These are phyloP conservation scores for Drosophila virilis DNA, from an alignment of 1,140 invertebrate species.

Conservation along the genomic window DNA sequence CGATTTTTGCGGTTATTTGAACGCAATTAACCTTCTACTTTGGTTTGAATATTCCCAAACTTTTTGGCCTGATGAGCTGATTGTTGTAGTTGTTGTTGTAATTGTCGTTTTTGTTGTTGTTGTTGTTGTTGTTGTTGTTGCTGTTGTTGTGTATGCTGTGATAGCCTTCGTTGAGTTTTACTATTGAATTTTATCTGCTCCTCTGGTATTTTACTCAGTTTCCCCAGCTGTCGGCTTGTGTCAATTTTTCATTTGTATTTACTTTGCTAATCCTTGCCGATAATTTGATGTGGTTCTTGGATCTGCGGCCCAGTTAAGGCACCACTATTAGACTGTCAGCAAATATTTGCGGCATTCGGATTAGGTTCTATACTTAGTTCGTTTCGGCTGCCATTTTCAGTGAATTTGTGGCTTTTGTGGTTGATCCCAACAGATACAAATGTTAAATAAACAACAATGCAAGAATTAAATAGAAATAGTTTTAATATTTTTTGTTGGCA, in stretches of 20 bases:
- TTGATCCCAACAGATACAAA: not conserved
- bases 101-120: slow-evolving; percentile 9
- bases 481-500: slow-evolving; percentile 20
- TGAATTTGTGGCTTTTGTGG: slow-evolving; percentile 27
- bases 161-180: slow-evolving; percentile 31
- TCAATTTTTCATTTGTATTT: slow-evolving; percentile 56
- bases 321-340: slow-evolving; percentile 5
- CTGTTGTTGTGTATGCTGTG: slow-evolving; percentile 23
- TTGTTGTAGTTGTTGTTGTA: slow-evolving; percentile 21
- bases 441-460: not conserved
- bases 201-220: slow-evolving; percentile 8
- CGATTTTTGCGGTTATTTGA: slow-evolving; percentile 62
- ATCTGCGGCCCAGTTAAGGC: slow-evolving; percentile 1
- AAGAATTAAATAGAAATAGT: slow-evolving; percentile 19
- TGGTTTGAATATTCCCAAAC: slow-evolving; percentile 33
- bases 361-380: slow-evolving; percentile 19
- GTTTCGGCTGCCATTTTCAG: slow-evolving; percentile 4
- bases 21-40: slow-evolving; percentile 51
- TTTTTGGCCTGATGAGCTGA: slow-evolving; percentile 43
- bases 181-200: slow-evolving; percentile 14
- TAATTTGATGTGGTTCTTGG: slow-evolving; percentile 50
- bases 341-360: slow-evolving; percentile 39
- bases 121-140: no score
- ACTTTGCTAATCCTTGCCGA: slow-evolving; percentile 54
- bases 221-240: slow-evolving; percentile 14